These are phyloP conservation scores for Microplitis deprimator DNA, from an alignment of 2,888 invertebrate genomes.

Conservation along the genomic window DNA sequence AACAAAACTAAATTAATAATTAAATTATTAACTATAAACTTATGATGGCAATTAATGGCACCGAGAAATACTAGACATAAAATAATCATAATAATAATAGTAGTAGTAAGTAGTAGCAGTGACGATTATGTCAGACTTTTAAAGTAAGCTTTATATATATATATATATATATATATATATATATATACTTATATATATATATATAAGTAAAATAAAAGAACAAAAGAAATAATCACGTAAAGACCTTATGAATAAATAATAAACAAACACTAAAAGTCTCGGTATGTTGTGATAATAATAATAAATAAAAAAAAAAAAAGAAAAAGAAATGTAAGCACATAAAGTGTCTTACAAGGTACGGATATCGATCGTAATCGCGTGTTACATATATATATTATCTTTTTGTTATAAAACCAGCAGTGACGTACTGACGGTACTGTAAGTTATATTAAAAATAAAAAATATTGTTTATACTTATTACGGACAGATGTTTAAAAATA, in stretches of 20 bases:
- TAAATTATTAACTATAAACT: constrained; percentile 25
- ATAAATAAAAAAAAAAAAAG: constrained; percentile 5
- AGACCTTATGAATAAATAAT: neutral
- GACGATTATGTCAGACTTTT: constrained; percentile 34
- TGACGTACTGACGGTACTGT: neutral
- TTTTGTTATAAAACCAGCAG: neutral
- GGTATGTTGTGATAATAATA: constrained; percentile 1
- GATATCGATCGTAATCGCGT: constrained; percentile 27
- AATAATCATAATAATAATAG: constrained; percentile 28
- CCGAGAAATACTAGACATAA: constrained; percentile 44
- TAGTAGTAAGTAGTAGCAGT: constrained; percentile 37
- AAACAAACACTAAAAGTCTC: neutral
- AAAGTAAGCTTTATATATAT: neutral
- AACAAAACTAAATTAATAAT: constrained; percentile 19
- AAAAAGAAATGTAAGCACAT: neutral
- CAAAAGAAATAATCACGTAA: constrained; percentile 11
- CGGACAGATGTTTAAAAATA: neutral
- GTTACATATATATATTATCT: neutral
- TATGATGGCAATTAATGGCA: constrained; percentile 66
- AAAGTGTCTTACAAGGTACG: neutral
- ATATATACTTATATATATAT: neutral
- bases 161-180: neutral
- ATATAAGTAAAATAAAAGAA: neutral
- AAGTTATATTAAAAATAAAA: neutral
- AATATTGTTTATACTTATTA: neutral